Evolutionary conservation across 2,113 vertebrate species (phyloP), one percentile per base, ranked within the genome.

Genomic region (Nothocercus julius): DNA sequence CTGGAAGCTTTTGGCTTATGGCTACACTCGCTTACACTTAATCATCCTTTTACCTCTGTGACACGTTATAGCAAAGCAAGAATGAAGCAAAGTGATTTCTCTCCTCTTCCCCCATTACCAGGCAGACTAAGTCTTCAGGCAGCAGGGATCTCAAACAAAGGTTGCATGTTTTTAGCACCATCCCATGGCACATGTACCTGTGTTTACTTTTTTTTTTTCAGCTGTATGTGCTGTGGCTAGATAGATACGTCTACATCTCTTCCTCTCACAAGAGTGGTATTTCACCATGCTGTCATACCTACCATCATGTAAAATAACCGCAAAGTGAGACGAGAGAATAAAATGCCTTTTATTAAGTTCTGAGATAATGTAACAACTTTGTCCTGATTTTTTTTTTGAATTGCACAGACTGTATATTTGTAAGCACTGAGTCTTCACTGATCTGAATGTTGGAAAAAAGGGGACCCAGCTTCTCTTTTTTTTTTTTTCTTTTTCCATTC

Each of bases 1-100:
- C 84, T 63, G 32, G 53, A 77, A 67, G 63, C 59, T 70, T 89
- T 93, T 85, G 89, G 62, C 34, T 95, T 69, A n/a, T 62, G 78
- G 58, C 67, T 67, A 6, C 47, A 3, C 69, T 70, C 53, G 24
- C 40, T 81, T 28, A 28, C 69, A 27, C 58, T 87, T 58, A 56
- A 91, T 69, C 89, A 69, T 80, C 11, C 53, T 64, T 92, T 87
- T 90, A 70, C 69, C 74, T 76, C 80, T 45, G 24, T 67, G 62
- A 69, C 64, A 38, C 24, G 8, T 45, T 79, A 34, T 40, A 67
- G 70, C 49, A 69, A 58, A 45, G 44, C 21, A 69, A 69, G 44
- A 47, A 69, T n/a, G 67, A 69, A 24, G 30, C 67, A 34, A n/a
- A 69, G 32, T 49, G 67, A 49, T 69, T 62, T 34, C n/a, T 36